These are phyloP conservation scores for Calidris pugnax DNA, from an alignment of 2,113 vertebrate genomes.

Conservation along the genomic window DNA sequence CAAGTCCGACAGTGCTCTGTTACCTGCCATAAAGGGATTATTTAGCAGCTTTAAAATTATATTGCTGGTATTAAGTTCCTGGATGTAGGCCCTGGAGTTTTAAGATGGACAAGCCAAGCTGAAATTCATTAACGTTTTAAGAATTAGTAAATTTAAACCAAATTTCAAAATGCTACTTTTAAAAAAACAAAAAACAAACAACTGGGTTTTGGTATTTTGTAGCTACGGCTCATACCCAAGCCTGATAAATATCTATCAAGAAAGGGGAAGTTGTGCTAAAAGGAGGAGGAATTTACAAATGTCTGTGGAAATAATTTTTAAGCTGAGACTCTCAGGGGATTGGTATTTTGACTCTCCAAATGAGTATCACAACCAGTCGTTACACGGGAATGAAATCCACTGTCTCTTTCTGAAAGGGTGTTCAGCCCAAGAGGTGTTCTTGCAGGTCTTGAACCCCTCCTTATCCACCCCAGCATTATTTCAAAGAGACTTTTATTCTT, in stretches of 20 bases:
- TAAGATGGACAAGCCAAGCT: constrained; percentile 34
- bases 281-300: background rate
- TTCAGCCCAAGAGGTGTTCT: background rate
- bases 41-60: constrained; percentile 72
- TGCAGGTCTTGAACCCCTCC: background rate
- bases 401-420: background rate
- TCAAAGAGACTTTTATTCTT: background rate
- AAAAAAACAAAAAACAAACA: no score
- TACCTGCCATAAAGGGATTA: constrained; percentile 60
- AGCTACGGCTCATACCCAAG: background rate
- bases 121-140: constrained; percentile 34
- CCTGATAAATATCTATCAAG: constrained; percentile 3
- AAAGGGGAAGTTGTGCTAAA: background rate
- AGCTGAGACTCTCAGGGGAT: background rate
- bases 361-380: background rate
- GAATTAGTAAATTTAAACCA: background rate
- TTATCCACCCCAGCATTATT: background rate
- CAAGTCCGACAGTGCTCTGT: constrained; percentile 58
- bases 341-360: constrained; percentile 3
- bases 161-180: background rate
- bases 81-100: constrained; percentile 17
- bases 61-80: constrained; percentile 49
- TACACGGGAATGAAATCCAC: background rate
- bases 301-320: background rate
- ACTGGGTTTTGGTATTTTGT: background rate